A percentile compares a stretch with the other conserved stretches of the same genome.
phyloP scores from a whole-genome alignment of 2,888 invertebrate species.

The Spisula subtruncata region DNA sequence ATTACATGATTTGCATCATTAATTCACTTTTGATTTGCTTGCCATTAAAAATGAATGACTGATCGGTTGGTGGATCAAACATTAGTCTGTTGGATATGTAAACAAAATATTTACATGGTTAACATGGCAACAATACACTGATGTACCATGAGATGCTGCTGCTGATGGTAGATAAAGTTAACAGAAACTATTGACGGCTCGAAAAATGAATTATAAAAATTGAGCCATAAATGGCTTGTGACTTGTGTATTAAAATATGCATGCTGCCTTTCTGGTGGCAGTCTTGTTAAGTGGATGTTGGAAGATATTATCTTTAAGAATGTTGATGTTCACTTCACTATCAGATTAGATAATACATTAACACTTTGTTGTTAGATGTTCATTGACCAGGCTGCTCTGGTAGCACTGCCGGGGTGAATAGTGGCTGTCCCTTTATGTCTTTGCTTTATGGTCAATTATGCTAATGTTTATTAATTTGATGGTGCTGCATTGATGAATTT shows the following conservation, averaged over 20 bases:
- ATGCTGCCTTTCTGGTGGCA: background rate
- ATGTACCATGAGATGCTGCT: background rate
- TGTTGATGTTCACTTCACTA: no score
- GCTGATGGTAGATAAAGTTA: background rate
- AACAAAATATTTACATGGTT: conserved; percentile 38
- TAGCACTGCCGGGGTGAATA: no score
- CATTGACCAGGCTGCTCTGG: conserved; percentile 9
- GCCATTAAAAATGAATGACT: conserved; percentile 27
- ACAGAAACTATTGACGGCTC: no score
- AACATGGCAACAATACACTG: conserved; percentile 9
- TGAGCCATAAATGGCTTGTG: background rate
- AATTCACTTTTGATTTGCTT: conserved; percentile 4
- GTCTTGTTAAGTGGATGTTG: background rate
- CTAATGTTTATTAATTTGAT: no score
- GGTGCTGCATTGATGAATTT: no score
- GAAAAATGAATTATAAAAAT: no score
- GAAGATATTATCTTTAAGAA: no score
- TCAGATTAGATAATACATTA: no score
- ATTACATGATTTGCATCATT: background rate
- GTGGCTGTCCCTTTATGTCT: no score
- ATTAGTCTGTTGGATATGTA: conserved; percentile 1
- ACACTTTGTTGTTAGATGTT: background rate
- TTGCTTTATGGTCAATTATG: no score
- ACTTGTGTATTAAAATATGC: background rate
- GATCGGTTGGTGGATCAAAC: conserved; percentile 19